These are phyloP conservation scores for Phaethon lepturus DNA, from an alignment of 2,113 vertebrate genomes.

Conservation along the genomic window DNA sequence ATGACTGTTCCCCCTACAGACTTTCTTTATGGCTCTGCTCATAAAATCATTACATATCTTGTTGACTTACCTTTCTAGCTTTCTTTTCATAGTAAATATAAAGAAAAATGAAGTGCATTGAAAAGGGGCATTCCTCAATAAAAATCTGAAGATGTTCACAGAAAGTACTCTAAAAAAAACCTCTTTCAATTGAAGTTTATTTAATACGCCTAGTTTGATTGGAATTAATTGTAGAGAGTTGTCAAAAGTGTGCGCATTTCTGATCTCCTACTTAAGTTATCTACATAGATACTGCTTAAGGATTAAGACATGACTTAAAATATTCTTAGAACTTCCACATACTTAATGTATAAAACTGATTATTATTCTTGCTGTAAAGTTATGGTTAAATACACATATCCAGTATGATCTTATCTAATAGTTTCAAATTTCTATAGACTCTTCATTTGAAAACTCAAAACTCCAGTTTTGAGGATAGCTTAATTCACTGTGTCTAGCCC, in stretches of 20 bases:
- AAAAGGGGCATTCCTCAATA: neutral
- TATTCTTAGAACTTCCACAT: neutral
- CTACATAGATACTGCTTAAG: neutral
- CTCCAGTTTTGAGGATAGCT: neutral
- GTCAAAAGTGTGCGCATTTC: neutral
- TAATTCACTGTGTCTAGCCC: neutral
- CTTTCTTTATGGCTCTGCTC: conserved; percentile 11
- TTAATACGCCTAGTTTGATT: neutral
- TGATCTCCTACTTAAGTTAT: neutral
- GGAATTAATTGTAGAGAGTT: neutral
- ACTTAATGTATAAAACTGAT: neutral
- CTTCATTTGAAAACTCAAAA: neutral
- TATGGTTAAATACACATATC: neutral
- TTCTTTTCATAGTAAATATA: neutral
- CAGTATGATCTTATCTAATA: neutral
- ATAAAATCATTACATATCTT: conserved; percentile 4
- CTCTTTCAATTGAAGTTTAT: neutral
- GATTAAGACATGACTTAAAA: neutral
- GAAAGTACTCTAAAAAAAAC: neutral
- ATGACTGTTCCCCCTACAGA: neutral
- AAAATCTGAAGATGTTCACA: neutral
- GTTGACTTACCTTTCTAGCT: neutral
- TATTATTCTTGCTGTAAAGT: neutral
- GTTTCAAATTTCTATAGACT: neutral
- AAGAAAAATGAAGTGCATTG: neutral